Base-by-base conservation (phyloP, 2,888 invertebrate genomes). In the Liodrosophila aerea region DNA sequence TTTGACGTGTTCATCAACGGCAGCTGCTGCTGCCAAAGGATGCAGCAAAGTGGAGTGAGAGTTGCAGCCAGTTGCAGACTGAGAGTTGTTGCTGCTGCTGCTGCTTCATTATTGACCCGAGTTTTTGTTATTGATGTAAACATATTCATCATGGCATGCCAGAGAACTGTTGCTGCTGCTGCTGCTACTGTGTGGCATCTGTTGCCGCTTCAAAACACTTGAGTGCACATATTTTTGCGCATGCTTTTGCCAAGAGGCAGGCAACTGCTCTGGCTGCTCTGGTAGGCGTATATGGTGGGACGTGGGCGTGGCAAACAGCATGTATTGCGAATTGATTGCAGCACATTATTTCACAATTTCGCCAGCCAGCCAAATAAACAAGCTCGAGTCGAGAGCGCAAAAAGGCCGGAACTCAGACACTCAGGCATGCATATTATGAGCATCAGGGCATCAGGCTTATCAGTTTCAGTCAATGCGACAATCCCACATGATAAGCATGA, bases 261-360 rank as follows among this genome's bases (percentile, higher is more conserved):
- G 39, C 13, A 22, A 31, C 22, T 22, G 43, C 12, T 33, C n/a
- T 13, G 16, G 41, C 12, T 4, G 11, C n/a, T n/a, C n/a, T n/a
- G n/a, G n/a, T n/a, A n/a, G n/a, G n/a, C n/a, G n/a, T n/a, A n/a
- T n/a, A n/a, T n/a, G n/a, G n/a, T 5, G 29, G 12, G 15, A 13
- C 11, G 37, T 4, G 3, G 18, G 27, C 3, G 34, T 4, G 36
- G 44, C 33, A 64, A 22, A 49, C 64, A 43, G 65, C 70, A 65
- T 67, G 72, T 58, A 70, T 77, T 62, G 78, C 70, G 67, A 82
- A 78, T 76, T 82, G 78, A 78, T 78, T 78, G 78, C 82, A 62
- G 61, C 70, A 68, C 82, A 75, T 78, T 78, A 82, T 75, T 78
- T 78, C 73, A 78, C 82, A 78, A 78, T 82, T 78, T 78, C 68